Conservation (phyloP, 2,888 invertebrate genomes). For the Rhagophthalmus giganteus region DNA sequence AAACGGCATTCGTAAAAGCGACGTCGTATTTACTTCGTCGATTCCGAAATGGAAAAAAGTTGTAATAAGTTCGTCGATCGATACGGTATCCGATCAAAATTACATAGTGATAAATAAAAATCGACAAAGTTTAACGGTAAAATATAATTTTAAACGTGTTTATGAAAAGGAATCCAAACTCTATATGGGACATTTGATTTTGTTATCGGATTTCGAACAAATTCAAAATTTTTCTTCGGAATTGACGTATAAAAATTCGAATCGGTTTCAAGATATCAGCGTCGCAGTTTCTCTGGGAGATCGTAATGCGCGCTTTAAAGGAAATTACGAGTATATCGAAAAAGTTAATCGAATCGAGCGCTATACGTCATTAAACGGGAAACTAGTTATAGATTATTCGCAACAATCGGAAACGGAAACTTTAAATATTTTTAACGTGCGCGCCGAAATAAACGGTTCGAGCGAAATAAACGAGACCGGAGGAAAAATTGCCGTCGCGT, state of each 20-base stretch:
- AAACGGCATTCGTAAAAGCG: background rate
- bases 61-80: conserved; percentile 1
- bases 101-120: conserved; percentile 13
- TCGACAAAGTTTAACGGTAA: conserved; percentile 2
- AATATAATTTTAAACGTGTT: background rate
- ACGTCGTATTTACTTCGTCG: conserved; percentile 2
- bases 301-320: conserved; percentile 1
- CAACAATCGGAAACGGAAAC: no score
- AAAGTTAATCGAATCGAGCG: no score
- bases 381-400: no score
- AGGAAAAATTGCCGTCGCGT: background rate
- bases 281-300: background rate
- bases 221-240: conserved; percentile 11
- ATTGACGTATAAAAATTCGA: conserved; percentile 1
- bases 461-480: background rate
- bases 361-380: no score
- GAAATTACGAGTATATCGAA: no score
- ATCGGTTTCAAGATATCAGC: conserved; percentile 1
- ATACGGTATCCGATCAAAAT: conserved; percentile 1
- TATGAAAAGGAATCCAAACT: background rate
- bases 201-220: conserved; percentile 2
- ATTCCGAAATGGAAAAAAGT: conserved; percentile 12
- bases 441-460: background rate
- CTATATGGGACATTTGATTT: background rate
- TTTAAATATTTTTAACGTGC: no score